A percentile compares a stretch with the other conserved stretches of the same genome.
Evolutionary conservation across 2,797 vertebrate genomes (phyloP).

Genomic region (Urophycis tenuis): DNA sequence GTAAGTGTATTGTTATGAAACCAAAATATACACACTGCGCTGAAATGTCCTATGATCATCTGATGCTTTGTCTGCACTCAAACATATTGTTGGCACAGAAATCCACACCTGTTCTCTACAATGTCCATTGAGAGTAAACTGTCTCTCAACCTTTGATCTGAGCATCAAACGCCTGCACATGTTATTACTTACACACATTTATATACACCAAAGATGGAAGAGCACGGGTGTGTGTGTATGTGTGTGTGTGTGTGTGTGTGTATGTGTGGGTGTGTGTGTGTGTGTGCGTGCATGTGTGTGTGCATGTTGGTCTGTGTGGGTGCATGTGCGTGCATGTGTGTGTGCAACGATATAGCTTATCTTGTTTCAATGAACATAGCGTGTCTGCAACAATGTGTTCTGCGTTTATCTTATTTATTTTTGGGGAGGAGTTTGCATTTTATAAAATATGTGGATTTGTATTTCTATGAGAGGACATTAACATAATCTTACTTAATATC

Average conservation of each 20-base stretch:
- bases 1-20: neutral
- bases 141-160: conserved; percentile 61
- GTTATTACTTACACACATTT: conserved; percentile 34
- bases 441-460: neutral
- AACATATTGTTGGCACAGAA: conserved; percentile 31
- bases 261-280: neutral
- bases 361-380: neutral
- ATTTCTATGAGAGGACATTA: neutral
- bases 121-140: conserved; percentile 31
- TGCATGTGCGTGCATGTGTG: neutral
- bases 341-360: neutral
- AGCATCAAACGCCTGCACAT: conserved; percentile 56
- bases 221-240: neutral
- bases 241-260: neutral
- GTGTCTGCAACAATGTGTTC: neutral
- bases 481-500: neutral
- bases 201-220: conserved; percentile 46
- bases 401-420: neutral
- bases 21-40: neutral
- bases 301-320: too few species aligned
- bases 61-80: conserved; percentile 8
- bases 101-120: conserved; percentile 49
- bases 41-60: conserved; percentile 5
- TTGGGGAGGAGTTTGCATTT: neutral
- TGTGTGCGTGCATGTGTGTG: neutral